Percentiles rank a stretch among this genome's conserved stretches.
Conservation (phyloP, 2,797 vertebrate species). For the Pagetopsis macropterus region DNA sequence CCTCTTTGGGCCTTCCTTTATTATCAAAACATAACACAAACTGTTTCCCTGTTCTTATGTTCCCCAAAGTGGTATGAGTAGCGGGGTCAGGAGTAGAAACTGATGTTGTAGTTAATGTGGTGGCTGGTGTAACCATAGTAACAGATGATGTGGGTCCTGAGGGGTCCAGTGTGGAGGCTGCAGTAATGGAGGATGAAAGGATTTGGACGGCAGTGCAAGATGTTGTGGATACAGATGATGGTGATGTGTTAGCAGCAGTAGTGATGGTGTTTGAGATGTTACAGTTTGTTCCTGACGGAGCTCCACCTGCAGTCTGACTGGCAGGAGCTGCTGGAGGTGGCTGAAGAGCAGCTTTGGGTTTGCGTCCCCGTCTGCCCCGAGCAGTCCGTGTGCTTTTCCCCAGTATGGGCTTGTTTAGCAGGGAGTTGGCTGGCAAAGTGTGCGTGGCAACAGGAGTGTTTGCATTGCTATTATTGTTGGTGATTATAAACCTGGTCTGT, state of each 20-base stretch:
- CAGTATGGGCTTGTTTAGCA: slow-evolving; percentile 81
- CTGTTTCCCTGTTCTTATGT: slow-evolving; percentile 71
- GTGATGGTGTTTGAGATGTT: slow-evolving; percentile 15
- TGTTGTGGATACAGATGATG: slow-evolving; percentile 37
- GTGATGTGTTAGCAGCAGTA: slow-evolving; percentile 31
- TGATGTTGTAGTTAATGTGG: slow-evolving; percentile 41
- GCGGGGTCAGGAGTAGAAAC: slow-evolving; percentile 35
- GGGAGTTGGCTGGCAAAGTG: slow-evolving; percentile 61
- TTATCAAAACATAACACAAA: slow-evolving; percentile 85
- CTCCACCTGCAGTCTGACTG: slow-evolving; percentile 40
- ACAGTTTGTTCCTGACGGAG: slow-evolving; percentile 40
- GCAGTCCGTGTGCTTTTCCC: slow-evolving; percentile 81
- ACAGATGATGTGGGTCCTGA: slow-evolving; percentile 50
- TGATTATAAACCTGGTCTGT: slow-evolving; percentile 87
- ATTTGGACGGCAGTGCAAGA: slow-evolving; percentile 36
- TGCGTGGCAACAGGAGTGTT: slow-evolving; percentile 60
- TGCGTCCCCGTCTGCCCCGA: slow-evolving; percentile 80
- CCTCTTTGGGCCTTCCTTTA: slow-evolving; percentile 70
- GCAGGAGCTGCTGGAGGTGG: slow-evolving; percentile 51
- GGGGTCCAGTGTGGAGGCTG: slow-evolving; percentile 39
- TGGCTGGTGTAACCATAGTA: slow-evolving; percentile 43
- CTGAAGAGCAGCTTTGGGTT: slow-evolving; percentile 75
- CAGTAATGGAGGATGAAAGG: slow-evolving; percentile 37
- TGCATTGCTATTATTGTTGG: slow-evolving; percentile 78
- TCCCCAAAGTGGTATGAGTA: slow-evolving; percentile 30